Percentiles rank a stretch among this genome's conserved stretches.
Conservation (phyloP, 2,113 vertebrate species). For the Podarcis raffonei region DNA sequence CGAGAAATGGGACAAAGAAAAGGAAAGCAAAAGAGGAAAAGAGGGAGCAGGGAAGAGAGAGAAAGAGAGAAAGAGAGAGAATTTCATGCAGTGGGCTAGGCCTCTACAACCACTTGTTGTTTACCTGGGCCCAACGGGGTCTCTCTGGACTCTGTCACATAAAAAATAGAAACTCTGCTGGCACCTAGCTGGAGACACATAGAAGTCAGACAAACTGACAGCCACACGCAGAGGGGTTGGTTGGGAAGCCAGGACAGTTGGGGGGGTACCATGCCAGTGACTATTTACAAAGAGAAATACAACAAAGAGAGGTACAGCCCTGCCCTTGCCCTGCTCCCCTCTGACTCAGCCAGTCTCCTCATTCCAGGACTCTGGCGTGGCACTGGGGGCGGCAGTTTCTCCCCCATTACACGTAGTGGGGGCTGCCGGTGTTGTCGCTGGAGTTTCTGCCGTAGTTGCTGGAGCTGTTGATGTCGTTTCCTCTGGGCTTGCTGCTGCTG, state of each 20-base stretch:
- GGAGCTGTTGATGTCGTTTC: constrained; percentile 56
- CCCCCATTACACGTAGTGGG: constrained; percentile 84
- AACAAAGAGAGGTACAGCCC: constrained; percentile 43
- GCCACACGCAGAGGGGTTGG: constrained; percentile 26
- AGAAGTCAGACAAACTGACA: constrained; percentile 42
- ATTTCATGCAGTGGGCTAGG: constrained; percentile 74
- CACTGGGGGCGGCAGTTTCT: constrained; percentile 59
- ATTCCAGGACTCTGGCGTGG: constrained; percentile 66
- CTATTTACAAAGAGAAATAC: constrained; percentile 79
- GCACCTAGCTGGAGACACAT: constrained; percentile 41
- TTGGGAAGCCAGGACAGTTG: constrained; percentile 66
- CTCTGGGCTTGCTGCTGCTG: constrained; percentile 59
- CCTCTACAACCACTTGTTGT: constrained; percentile 40
- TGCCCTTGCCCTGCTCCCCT: constrained; percentile 53
- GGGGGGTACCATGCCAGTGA: constrained; percentile 84
- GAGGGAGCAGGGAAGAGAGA: constrained; percentile 49
- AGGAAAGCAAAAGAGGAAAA: constrained; percentile 61
- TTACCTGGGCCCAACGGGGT: constrained; percentile 48
- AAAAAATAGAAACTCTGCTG: constrained; percentile 61
- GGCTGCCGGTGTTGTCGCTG: constrained; percentile 57
- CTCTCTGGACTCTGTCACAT: constrained; percentile 52
- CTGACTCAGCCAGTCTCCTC: constrained; percentile 83
- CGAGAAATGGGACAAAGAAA: constrained; percentile 53
- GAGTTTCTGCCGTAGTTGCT: constrained; percentile 61
- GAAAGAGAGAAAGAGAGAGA: constrained; percentile 55